phyloP scores from a whole-genome alignment of 2,113 vertebrate species.

The Kryptolebias marmoratus region DNA sequence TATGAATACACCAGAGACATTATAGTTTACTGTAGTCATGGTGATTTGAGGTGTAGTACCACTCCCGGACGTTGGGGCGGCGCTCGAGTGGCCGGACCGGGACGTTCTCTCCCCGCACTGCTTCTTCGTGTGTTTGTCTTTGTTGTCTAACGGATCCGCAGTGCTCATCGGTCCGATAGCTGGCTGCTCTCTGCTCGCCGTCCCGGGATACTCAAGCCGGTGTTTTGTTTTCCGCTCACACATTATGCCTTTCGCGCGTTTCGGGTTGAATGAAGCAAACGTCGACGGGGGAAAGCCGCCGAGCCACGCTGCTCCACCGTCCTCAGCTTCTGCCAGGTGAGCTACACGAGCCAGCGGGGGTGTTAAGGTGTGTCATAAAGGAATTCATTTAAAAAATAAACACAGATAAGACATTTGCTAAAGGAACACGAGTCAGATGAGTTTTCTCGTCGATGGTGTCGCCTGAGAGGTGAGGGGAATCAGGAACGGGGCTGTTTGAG shows the following conservation, averaged over 20 bases:
- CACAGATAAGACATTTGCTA: neutral
- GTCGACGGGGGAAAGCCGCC: neutral
- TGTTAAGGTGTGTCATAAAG: conserved; percentile 14
- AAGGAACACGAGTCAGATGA: neutral
- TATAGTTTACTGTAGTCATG: too few species aligned
- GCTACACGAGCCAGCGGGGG: neutral
- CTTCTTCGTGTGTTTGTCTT: conserved; percentile 38
- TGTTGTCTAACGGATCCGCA: conserved; percentile 14
- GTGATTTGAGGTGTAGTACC: conserved; percentile 29
- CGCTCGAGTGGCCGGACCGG: neutral
- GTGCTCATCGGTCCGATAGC: neutral
- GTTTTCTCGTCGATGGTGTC: neutral
- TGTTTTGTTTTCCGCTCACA: neutral
- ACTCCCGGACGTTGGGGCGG: conserved; percentile 29
- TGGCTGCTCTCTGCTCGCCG: too few species aligned
- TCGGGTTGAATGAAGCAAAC: neutral
- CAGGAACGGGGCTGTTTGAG: neutral
- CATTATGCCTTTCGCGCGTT: too few species aligned
- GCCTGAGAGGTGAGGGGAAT: conserved; percentile 8
- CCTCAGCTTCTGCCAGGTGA: conserved; percentile 43
- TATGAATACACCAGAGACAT: too few species aligned
- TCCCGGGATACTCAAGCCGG: neutral
- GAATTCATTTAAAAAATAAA: neutral
- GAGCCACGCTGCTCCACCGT: neutral
- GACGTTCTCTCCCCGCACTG: accelerated